A percentile compares a stretch with the other conserved stretches of the same genome.
These are phyloP conservation scores for Aythya baeri DNA, from an alignment of 2,113 vertebrate genomes.

Conservation along the genomic window DNA sequence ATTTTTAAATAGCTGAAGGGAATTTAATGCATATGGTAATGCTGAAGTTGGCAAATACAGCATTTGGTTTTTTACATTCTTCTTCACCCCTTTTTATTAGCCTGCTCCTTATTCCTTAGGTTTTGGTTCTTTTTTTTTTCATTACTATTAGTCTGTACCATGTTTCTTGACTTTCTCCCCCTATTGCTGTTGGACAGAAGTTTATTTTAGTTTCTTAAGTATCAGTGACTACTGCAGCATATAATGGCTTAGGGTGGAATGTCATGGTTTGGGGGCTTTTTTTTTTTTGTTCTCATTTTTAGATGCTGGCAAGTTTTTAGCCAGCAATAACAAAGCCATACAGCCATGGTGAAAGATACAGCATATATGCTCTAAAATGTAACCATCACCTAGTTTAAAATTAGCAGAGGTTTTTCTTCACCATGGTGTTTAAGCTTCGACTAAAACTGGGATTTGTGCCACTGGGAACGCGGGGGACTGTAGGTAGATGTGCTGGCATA, in stretches of 20 bases:
- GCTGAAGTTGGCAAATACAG: slow-evolving; percentile 19
- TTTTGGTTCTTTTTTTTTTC: not conserved
- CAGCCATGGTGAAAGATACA: not conserved
- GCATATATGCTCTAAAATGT: not conserved
- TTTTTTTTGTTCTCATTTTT: not conserved
- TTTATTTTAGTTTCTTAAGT: slow-evolving; percentile 16
- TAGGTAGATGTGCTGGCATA: slow-evolving; percentile 29
- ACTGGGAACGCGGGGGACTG: not conserved
- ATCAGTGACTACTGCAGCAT: not conserved
- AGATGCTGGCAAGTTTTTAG: not conserved
- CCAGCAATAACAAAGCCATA: not conserved
- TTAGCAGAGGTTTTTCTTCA: not conserved
- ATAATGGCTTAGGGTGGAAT: not conserved
- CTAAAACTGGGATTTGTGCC: slow-evolving; percentile 9
- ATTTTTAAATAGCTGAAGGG: slow-evolving; percentile 59
- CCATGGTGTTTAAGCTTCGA: not conserved
- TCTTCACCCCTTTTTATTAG: not conserved
- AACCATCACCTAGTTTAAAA: not conserved
- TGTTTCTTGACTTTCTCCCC: not conserved
- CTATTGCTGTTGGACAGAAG: not conserved
- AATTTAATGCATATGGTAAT: slow-evolving; percentile 49
- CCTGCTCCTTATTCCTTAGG: not conserved
- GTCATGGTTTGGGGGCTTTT: not conserved
- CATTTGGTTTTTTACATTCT: not conserved
- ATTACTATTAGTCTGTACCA: not conserved